phyloP scores from a whole-genome alignment of 2,113 vertebrate genomes.

The Rhombomys opimus region DNA sequence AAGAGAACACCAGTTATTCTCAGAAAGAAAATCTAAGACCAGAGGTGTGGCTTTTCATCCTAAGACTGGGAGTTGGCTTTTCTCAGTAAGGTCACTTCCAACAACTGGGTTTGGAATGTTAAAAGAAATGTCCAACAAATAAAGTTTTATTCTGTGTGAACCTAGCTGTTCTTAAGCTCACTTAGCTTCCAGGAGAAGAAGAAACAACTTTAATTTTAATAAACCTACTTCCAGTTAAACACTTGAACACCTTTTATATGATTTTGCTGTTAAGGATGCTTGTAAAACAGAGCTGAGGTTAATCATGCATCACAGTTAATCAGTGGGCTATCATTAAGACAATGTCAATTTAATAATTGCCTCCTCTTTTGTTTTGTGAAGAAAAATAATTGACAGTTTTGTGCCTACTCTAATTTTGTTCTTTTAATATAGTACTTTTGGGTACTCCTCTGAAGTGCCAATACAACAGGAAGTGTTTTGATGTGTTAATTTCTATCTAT shows the following conservation, averaged over 20 bases:
- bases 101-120: not conserved
- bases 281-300: constrained; percentile 43
- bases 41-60: not conserved
- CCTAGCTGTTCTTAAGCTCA: not conserved
- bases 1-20: not conserved
- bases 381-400: constrained; percentile 47
- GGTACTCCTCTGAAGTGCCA: constrained; percentile 18
- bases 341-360: constrained; percentile 36
- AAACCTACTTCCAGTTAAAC: constrained; percentile 10
- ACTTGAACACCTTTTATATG: not conserved
- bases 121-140: constrained; percentile 27
- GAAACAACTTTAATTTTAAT: constrained; percentile 23
- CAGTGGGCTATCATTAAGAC: constrained; percentile 25
- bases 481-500: constrained; percentile 42
- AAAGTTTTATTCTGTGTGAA: constrained; percentile 35
- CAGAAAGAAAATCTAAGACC: constrained; percentile 31
- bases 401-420: not conserved
- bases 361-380: constrained; percentile 10
- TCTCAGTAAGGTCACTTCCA: not conserved
- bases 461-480: not conserved
- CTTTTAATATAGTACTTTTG: constrained; percentile 40
- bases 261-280: constrained; percentile 51
- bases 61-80: not conserved
- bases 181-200: not conserved
- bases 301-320: constrained; percentile 58